These are phyloP conservation scores for Gasterosteus nipponicus DNA, from an alignment of 2,113 vertebrate genomes.

Conservation along the genomic window DNA sequence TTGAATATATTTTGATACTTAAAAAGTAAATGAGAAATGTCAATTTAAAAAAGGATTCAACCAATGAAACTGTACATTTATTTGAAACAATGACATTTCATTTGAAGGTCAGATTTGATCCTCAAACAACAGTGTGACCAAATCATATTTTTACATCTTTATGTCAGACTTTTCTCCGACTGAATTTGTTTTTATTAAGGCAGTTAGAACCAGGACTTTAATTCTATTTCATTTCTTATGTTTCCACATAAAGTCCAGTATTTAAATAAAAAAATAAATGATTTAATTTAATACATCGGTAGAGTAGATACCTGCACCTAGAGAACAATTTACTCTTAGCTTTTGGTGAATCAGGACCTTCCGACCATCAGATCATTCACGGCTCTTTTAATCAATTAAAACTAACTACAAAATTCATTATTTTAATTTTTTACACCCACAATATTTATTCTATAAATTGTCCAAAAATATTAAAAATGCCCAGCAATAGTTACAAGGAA, in stretches of 20 bases:
- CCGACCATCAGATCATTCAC: not conserved
- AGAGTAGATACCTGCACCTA: not conserved
- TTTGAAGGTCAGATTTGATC: not conserved
- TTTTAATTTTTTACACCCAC: not conserved
- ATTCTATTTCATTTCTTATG: not conserved
- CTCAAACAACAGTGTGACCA: not conserved
- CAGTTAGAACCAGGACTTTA: not conserved
- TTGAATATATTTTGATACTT: not conserved
- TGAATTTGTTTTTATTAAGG: not conserved
- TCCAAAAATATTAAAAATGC: not conserved
- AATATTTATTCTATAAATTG: not conserved
- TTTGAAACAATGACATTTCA: not conserved
- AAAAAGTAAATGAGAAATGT: not conserved
- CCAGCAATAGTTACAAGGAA: not conserved
- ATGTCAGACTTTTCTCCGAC: not conserved
- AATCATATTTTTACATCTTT: conserved; percentile 4
- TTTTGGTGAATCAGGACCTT: not conserved
- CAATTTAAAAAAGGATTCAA: not conserved
- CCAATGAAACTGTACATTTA: not conserved
- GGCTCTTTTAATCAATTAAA: not conserved
- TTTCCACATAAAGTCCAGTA: not conserved
- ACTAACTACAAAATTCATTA: not conserved
- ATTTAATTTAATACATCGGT: not conserved
- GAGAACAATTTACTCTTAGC: not conserved
- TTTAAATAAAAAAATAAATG: not conserved